Evolutionary conservation across 2,888 invertebrate species (phyloP).

Genomic region (Cataglyphis altisquamis): DNA sequence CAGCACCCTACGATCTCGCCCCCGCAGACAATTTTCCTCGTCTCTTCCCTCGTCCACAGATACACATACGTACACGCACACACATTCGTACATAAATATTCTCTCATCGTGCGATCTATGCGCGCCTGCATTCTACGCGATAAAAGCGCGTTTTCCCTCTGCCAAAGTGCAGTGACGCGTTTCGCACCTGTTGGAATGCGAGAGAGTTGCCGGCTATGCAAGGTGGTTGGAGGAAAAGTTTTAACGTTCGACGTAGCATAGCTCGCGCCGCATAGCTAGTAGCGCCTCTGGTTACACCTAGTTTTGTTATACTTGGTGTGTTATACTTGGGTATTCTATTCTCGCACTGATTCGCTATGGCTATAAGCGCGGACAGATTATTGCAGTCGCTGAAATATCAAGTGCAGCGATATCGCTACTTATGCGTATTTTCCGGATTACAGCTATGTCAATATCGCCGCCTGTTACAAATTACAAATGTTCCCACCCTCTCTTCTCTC

Average conservation of each 20-base stretch:
- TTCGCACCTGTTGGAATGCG: slow-evolving; percentile 83
- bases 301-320: not conserved
- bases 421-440: slow-evolving; percentile 15
- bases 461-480: not conserved
- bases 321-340: slow-evolving; percentile 39
- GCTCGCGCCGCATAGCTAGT: slow-evolving; percentile 36
- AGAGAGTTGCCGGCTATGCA: slow-evolving; percentile 57
- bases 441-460: not conserved
- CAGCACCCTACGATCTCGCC: slow-evolving; percentile 6
- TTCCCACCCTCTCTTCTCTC: not conserved
- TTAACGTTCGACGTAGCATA: slow-evolving; percentile 55
- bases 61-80: not conserved
- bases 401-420: not conserved
- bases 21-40: slow-evolving; percentile 9
- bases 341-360: slow-evolving; percentile 67
- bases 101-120: slow-evolving; percentile 60
- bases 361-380: slow-evolving; percentile 66
- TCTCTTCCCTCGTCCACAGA: too few species aligned
- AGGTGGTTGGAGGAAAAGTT: slow-evolving; percentile 69
- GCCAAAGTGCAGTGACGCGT: slow-evolving; percentile 71
- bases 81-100: slow-evolving; percentile 27
- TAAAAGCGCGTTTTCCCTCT: slow-evolving; percentile 70
- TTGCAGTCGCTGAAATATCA: slow-evolving; percentile 63
- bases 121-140: slow-evolving; percentile 63
- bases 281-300: slow-evolving; percentile 25